Evolutionary conservation across 2,797 vertebrate species (phyloP), one percentile per base, ranked within the genome.

Genomic region (Tachyglossus aculeatus): DNA sequence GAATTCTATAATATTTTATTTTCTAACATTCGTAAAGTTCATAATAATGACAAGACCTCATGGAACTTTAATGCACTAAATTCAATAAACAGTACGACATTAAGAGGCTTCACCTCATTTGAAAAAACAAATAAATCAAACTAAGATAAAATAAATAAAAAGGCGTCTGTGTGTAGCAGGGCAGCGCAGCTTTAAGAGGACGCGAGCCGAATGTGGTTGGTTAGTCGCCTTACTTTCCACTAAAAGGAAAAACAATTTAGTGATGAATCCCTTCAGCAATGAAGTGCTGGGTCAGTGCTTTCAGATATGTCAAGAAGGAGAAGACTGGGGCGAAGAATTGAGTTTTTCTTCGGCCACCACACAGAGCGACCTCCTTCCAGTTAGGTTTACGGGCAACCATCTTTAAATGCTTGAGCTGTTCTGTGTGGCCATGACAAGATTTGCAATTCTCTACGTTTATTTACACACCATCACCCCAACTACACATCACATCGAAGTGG

Each of bases 401-500:
- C 94, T 95, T 94, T 95, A 94, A 95, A 95, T 93, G 94, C 95
- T 95, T 93, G 92, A 97, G 92, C 94, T 94, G 93, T 78, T 94
- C 92, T 55, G 89, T 64, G 88, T 81, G 86, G 93, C 94, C 92
- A 93, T 88, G 94, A 94, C 94, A 87, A 92, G 93, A 95, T 94
- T 94, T 91, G 91, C 95, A 94, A 95, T 95, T 94, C 93, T 86
- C 92, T 91, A 86, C 88, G 92, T 95, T 97, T 96, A 93, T 96
- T 98, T 96, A 96, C 96, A 96, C 95, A 75, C 96, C 96, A 95
- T 97, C 96, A 81, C 96, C 94, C 94, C 92, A 91, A 92, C 90
- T 96, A 91, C 93, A 90, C 93, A 91, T 97, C 95, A 96, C 87
- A 89, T 93, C 89, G 91, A 86, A 86, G 93, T 87, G 82, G 92